A percentile compares a stretch with the other conserved stretches of the same genome.
Evolutionary conservation across 2,113 vertebrate species (phyloP).

Genomic region (Thunnus thynnus): DNA sequence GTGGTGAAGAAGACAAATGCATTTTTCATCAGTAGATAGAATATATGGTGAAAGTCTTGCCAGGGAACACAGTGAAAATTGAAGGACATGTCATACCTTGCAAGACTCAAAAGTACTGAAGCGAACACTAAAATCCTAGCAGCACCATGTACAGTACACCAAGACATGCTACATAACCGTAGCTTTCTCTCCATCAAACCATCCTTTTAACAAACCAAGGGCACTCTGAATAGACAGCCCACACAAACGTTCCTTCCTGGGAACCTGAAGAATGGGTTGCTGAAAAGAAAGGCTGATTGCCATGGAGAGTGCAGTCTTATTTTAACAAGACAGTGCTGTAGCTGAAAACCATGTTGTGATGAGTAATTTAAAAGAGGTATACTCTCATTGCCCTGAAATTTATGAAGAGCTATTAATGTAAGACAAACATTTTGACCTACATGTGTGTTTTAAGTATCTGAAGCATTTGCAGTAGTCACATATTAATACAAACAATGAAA

Average conservation of each 20-base stretch:
- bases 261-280: slow-evolving; percentile 21
- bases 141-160: too few species aligned
- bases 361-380: background rate
- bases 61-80: background rate
- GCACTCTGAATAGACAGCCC: slow-evolving; percentile 35
- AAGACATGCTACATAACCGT: background rate
- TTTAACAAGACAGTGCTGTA: slow-evolving; percentile 5
- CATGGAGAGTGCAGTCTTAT: slow-evolving; percentile 30
- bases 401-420: background rate
- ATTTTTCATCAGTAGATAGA: background rate
- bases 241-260: slow-evolving; percentile 16
- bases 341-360: background rate
- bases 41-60: background rate
- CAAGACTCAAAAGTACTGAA: background rate
- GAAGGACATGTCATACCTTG: background rate
- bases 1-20: background rate
- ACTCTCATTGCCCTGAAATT: background rate
- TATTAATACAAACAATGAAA: background rate
- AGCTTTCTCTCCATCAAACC: background rate
- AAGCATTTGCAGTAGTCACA: background rate
- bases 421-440: background rate
- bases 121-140: background rate
- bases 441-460: background rate
- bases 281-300: slow-evolving; percentile 37
- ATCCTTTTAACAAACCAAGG: slow-evolving; percentile 55